Conservation (phyloP, 2,888 invertebrate species). For the Diaperis boleti region DNA sequence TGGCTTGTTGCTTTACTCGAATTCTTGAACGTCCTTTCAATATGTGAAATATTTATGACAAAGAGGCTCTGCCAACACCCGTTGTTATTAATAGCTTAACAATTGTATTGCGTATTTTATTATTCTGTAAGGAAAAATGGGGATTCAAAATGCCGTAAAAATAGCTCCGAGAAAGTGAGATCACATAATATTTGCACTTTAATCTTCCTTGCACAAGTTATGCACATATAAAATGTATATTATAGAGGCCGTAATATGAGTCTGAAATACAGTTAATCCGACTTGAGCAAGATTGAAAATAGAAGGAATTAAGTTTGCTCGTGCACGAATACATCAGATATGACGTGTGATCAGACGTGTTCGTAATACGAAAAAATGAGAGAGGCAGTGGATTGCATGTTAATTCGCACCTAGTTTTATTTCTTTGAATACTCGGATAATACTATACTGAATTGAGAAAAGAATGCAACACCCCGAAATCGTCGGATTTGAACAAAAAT, state of each 20-base stretch:
- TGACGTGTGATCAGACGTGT: too few species aligned
- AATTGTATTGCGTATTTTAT: neutral
- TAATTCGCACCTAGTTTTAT: too few species aligned
- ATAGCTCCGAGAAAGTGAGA: constrained; percentile 1
- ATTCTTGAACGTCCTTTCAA: constrained; percentile 1
- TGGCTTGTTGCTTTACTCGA: neutral
- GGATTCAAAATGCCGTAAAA: neutral
- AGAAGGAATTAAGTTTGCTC: constrained; percentile 9
- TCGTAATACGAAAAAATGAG: too few species aligned
- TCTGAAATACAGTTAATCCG: constrained; percentile 18
- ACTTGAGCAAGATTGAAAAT: constrained; percentile 25
- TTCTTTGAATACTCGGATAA: too few species aligned
- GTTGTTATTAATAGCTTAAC: neutral
- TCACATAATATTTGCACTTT: constrained; percentile 35
- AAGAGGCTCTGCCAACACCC: neutral
- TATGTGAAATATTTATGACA: neutral
- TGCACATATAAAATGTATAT: constrained; percentile 37
- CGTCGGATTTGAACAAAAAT: too few species aligned
- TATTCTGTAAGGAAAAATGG: neutral
- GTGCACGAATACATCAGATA: neutral
- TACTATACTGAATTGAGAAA: too few species aligned
- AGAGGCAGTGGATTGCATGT: too few species aligned
- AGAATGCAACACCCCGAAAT: too few species aligned
- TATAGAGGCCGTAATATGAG: constrained; percentile 24
- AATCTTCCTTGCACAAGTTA: constrained; percentile 32